Conservation (phyloP, 2,888 invertebrate genomes). For the Fabriciana adippe region DNA sequence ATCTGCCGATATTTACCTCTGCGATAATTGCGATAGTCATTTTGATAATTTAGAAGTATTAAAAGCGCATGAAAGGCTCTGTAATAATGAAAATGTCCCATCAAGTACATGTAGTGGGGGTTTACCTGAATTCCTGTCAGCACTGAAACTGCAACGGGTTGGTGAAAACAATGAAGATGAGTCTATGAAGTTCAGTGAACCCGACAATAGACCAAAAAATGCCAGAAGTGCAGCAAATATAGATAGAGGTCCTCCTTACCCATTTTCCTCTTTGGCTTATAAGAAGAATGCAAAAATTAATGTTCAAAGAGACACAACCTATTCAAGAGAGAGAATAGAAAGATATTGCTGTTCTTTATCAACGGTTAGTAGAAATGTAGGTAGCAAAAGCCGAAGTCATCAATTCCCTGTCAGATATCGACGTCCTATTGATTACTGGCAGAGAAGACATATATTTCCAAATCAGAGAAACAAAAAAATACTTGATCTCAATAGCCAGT, state of each 20-base stretch:
- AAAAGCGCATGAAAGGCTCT: conserved; percentile 73
- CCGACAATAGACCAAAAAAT: conserved; percentile 57
- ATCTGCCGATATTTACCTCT: conserved; percentile 86
- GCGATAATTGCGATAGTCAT: conserved; percentile 89
- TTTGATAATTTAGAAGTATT: conserved; percentile 78
- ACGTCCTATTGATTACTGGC: conserved; percentile 75
- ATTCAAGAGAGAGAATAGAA: conserved; percentile 69
- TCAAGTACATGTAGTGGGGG: conserved; percentile 56
- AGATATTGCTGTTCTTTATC: conserved; percentile 67
- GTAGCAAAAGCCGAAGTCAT: conserved; percentile 64
- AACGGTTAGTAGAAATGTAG: conserved; percentile 61
- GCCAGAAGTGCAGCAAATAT: conserved; percentile 60
- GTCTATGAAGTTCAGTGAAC: conserved; percentile 40
- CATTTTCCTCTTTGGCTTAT: conserved; percentile 77
- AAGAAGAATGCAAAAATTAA: conserved; percentile 63
- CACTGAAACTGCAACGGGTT: conserved; percentile 61
- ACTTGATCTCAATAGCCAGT: conserved; percentile 72
- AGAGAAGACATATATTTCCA: conserved; percentile 67
- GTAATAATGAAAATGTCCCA: conserved; percentile 61
- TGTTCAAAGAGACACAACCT: conserved; percentile 59
- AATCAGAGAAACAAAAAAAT: conserved; percentile 69
- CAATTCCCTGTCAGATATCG: conserved; percentile 72
- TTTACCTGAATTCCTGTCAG: conserved; percentile 66
- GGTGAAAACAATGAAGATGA: conserved; percentile 46
- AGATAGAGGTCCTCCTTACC: conserved; percentile 73